phyloP scores from a whole-genome alignment of 2,797 vertebrate genomes.

The Crocodylus rhombifer region DNA sequence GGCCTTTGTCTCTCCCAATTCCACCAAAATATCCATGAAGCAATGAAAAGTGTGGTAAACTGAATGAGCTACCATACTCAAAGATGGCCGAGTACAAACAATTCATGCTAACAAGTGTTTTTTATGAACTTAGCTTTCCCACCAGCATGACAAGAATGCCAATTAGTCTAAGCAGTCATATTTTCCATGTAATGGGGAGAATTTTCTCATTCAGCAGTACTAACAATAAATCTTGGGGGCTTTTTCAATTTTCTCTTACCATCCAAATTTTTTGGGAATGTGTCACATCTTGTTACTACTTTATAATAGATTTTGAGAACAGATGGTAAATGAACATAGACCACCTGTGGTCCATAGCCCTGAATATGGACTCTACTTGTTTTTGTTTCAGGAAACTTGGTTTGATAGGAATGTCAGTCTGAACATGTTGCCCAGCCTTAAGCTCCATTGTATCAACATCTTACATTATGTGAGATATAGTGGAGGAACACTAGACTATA shows the following conservation, averaged over 20 bases:
- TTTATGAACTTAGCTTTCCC: too few relatives aligned
- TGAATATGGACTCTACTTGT: not conserved
- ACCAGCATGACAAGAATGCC: not conserved
- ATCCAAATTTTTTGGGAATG: not conserved
- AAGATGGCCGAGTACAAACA: too few relatives aligned
- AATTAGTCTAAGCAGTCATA: not conserved
- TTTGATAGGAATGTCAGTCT: not conserved
- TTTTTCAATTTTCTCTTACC: not conserved
- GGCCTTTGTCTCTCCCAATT: not conserved
- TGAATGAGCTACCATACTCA: too few relatives aligned
- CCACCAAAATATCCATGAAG: fast-evolving
- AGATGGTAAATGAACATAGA: not conserved
- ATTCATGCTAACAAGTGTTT: too few relatives aligned
- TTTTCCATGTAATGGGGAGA: not conserved
- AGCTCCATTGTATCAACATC: not conserved
- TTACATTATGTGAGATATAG: too few relatives aligned
- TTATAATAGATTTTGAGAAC: not conserved
- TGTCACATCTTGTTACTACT: too few relatives aligned
- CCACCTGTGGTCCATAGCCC: not conserved
- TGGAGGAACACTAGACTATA: too few relatives aligned
- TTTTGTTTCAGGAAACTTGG: not conserved
- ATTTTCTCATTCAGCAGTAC: not conserved
- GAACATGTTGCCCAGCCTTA: not conserved
- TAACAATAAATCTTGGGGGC: not conserved
- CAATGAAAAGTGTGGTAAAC: too few relatives aligned